Conservation (phyloP, 2,888 invertebrate genomes). For the Synanthedon formicaeformis region DNA sequence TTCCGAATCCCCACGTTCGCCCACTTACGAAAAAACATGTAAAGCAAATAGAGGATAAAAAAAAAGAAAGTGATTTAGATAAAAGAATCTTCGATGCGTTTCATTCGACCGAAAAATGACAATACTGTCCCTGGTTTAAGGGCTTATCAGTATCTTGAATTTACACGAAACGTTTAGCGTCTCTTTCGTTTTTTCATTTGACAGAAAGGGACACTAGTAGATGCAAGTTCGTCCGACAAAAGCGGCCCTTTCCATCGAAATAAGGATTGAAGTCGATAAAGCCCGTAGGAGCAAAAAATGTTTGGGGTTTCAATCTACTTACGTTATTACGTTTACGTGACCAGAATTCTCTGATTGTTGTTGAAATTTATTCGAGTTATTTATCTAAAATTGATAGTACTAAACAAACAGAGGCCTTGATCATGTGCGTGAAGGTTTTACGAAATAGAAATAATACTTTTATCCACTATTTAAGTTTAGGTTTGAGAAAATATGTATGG, state of each 20-base stretch:
- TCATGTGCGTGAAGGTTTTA: conserved; percentile 13
- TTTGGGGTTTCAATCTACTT: conserved; percentile 48
- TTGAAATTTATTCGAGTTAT: conserved; percentile 34
- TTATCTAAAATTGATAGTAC: conserved; percentile 3
- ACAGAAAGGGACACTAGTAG: conserved; percentile 14
- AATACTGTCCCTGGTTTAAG: conserved; percentile 16
- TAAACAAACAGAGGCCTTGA: conserved; percentile 19
- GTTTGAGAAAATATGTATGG: too few species aligned
- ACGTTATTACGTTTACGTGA: conserved; percentile 47
- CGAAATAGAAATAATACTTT: not conserved
- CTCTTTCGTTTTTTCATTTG: conserved; percentile 5
- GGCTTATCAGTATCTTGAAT: conserved; percentile 14
- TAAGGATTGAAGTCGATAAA: conserved; percentile 38
- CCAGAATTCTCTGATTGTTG: conserved; percentile 33
- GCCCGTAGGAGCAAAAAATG: conserved; percentile 39
- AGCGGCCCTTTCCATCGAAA: conserved; percentile 14
- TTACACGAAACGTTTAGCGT: conserved; percentile 8
- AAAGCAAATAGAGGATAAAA: conserved; percentile 10
- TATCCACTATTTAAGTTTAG: too few species aligned
- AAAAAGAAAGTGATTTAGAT: conserved; percentile 17
- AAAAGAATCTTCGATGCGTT: conserved; percentile 17
- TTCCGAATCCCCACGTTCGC: not conserved
- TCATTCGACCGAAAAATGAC: conserved; percentile 26
- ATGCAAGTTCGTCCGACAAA: not conserved
- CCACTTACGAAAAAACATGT: conserved; percentile 8